Conservation (phyloP, 92 coral and sea anemone genomes). For the Zoanthus sansibaricus region DNA sequence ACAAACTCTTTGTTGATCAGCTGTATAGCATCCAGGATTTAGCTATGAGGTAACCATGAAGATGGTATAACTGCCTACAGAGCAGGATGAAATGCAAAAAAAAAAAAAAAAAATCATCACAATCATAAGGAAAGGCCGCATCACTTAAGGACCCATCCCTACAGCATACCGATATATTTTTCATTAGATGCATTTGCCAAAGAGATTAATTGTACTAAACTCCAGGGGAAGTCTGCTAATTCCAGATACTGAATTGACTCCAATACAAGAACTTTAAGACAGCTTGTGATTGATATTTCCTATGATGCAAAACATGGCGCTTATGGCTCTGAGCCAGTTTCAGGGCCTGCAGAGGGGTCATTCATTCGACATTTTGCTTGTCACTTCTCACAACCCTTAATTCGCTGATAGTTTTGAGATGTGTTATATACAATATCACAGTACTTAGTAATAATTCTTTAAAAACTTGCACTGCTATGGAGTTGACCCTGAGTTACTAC, state of each 20-base stretch:
- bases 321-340: not conserved
- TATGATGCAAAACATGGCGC: conserved; percentile 17
- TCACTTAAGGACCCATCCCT: not conserved
- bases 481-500: too few relatives aligned
- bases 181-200: conserved; percentile 25
- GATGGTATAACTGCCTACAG: conserved; percentile 9
- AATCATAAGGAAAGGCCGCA: conserved; percentile 25
- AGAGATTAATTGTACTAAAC: conserved; percentile 19
- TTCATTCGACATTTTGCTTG: too few relatives aligned
- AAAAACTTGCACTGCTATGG: too few relatives aligned
- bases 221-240: conserved; percentile 33
- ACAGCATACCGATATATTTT: conserved; percentile 39
- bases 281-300: conserved; percentile 32
- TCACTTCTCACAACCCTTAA: too few relatives aligned
- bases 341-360: too few relatives aligned
- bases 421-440: too few relatives aligned
- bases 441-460: too few relatives aligned
- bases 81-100: conserved; percentile 22
- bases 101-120: conserved; percentile 20
- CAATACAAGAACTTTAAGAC: conserved; percentile 10
- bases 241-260: conserved; percentile 21
- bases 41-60: not conserved
- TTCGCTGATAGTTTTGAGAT: too few relatives aligned
- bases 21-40: conserved; percentile 6
- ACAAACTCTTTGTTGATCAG: conserved; percentile 33